Evolutionary conservation across 2,113 vertebrate genomes (phyloP).

Genomic region (Tichodroma muraria): DNA sequence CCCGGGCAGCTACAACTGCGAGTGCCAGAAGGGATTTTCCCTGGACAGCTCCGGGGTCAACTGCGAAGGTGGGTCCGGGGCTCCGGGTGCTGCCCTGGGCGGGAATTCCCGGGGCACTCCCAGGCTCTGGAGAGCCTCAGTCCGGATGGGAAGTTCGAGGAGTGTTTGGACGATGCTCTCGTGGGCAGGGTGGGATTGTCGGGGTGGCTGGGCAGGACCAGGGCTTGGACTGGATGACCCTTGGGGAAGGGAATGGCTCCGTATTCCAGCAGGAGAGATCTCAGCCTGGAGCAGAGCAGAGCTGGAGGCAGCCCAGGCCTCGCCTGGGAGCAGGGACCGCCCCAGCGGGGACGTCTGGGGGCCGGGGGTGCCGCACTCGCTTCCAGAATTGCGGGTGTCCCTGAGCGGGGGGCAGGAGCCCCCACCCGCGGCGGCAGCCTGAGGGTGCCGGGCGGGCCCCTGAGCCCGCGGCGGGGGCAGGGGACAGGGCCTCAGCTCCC

Average conservation of each 20-base stretch:
- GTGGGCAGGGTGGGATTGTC: neutral
- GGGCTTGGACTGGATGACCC: neutral
- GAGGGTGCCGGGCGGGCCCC: neutral
- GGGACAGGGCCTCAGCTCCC: neutral
- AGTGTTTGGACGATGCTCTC: accelerated
- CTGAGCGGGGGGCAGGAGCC: too few species aligned
- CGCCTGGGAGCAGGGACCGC: neutral
- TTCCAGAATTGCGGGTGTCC: neutral
- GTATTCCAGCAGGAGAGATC: neutral
- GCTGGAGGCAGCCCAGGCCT: neutral
- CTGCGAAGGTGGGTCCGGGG: constrained; percentile 81
- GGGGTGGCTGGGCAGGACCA: neutral
- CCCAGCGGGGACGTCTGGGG: neutral
- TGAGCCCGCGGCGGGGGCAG: neutral
- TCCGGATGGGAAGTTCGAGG: neutral
- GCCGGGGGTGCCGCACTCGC: accelerated
- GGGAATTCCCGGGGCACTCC: neutral
- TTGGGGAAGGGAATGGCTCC: neutral
- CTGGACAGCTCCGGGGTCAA: constrained; percentile 78
- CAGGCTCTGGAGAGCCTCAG: neutral
- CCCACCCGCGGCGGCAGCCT: neutral
- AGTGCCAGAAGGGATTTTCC: constrained; percentile 88
- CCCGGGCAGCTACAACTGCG: constrained; percentile 88
- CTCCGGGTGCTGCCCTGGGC: neutral
- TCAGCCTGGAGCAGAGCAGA: neutral